Evolutionary conservation across 2,888 invertebrate species (phyloP), one percentile per base, ranked within the genome.

Genomic region (Protodeltote pygarga): DNA sequence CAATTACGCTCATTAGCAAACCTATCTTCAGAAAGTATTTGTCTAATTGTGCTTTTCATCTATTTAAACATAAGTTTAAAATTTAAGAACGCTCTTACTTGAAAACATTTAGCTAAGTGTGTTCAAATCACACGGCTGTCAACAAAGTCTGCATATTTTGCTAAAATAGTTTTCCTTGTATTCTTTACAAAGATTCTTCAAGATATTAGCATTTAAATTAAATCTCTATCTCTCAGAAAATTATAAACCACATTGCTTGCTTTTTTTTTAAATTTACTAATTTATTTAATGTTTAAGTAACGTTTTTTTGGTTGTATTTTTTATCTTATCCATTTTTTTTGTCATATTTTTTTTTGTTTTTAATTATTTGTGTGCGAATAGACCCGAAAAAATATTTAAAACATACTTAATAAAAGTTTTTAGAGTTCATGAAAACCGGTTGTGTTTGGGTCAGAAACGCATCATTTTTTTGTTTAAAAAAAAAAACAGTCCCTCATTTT

Each of bases 161-260:
- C 19, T 29, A 9, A 44, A 21, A 15, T 11, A n/a, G 14, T 46
- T 48, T 61, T 54, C 46, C 50, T 65, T 16, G 16, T 49, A 8
- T 34, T 23, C 3, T 15, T 1, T 1, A 19, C 20, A 9, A 23
- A 37, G 14, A 32, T 6, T 37, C 32, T 3, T 21, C 13, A 24
- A 3, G 11, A n/a, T 13, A 52, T 52, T 33, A 28, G 14, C 44
- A 42, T 60, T 14, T 4, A 25, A 54, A 42, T 42, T 37, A 15
- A 38, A 20, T 21, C 2, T 13, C 27, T 14, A 5, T 4, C 25
- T 48, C 5, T 6, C 14, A 27, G 13, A 25, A 13, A 0, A 6
- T 11, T 27, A 14, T 8, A 11, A 8, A 27, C 3, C 8, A 14
- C n/a, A n/a, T n/a, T n/a, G n/a, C n/a, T n/a, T n/a, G n/a, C n/a